Conservation (phyloP, 2,888 invertebrate species). For the Zhuqinia jingwanae region DNA sequence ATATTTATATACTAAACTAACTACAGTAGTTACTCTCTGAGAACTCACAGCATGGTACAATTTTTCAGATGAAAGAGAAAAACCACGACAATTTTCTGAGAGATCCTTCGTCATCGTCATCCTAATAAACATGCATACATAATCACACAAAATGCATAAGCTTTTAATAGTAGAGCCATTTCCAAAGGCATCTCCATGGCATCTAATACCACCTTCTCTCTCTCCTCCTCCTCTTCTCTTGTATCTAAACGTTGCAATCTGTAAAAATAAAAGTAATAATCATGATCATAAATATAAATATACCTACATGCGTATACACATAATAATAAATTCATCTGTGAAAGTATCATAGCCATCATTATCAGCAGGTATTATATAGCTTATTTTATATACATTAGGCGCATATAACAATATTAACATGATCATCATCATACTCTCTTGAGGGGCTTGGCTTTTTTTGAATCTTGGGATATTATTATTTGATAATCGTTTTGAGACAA, state of each 20-base stretch:
- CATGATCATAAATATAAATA: conserved; percentile 39
- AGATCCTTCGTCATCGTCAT: conserved; percentile 26
- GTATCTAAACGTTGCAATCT: neutral
- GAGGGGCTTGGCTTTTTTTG: conserved; percentile 50
- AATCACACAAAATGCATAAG: too few relatives aligned
- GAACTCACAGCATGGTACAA: conserved; percentile 62
- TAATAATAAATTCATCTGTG: conserved; percentile 33
- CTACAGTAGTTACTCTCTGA: conserved; percentile 55
- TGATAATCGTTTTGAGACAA: conserved; percentile 7
- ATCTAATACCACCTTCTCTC: neutral
- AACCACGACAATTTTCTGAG: conserved; percentile 29
- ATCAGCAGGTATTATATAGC: conserved; percentile 53
- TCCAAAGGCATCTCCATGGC: too few relatives aligned
- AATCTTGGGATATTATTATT: neutral
- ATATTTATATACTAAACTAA: conserved; percentile 44
- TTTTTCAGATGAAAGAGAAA: conserved; percentile 39
- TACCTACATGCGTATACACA: too few relatives aligned
- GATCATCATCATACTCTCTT: neutral
- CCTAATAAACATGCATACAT: neutral
- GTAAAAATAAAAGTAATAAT: conserved; percentile 21
- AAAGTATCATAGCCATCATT: conserved; percentile 37
- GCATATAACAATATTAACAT: neutral
- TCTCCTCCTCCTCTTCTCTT: neutral
- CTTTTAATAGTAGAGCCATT: neutral
- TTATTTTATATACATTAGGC: conserved; percentile 41